Conservation (phyloP, 53 echinoderm and acorn worm species). For the Arbacia lixula region DNA sequence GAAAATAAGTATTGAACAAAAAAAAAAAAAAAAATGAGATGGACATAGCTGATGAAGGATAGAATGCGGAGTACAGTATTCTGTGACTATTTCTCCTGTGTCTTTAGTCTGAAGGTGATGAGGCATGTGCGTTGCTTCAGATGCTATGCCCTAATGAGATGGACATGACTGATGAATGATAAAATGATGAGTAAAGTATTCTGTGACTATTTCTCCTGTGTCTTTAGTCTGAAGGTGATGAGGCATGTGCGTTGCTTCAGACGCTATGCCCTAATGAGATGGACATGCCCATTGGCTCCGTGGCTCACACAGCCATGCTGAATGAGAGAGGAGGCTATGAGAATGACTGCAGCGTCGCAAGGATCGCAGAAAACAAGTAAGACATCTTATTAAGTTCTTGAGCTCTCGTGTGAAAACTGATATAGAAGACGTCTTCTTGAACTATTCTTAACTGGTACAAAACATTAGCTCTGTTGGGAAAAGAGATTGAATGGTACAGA, state of each 20-base stretch:
- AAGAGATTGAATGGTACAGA: too few species aligned
- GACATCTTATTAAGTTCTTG: too few species aligned
- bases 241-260: constrained; percentile 76
- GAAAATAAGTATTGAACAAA: too few species aligned
- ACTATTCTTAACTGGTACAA: too few species aligned
- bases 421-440: too few species aligned
- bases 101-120: constrained; percentile 18
- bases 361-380: constrained; percentile 79
- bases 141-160: constrained; percentile 85
- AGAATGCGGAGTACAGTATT: neutral
- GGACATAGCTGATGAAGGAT: too few species aligned
- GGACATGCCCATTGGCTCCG: constrained; percentile 83
- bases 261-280: constrained; percentile 88
- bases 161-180: too few species aligned
- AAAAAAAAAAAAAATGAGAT: too few species aligned
- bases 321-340: constrained; percentile 89
- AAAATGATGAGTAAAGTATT: neutral
- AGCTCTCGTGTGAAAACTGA: too few species aligned
- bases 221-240: constrained; percentile 69
- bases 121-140: constrained; percentile 37
- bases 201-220: neutral
- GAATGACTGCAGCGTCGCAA: constrained; percentile 93
- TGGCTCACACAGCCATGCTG: constrained; percentile 96
- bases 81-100: neutral
- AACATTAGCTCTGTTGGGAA: too few species aligned